Conservation (phyloP, 2,113 vertebrate species). For the Phaethornis superciliosus region DNA sequence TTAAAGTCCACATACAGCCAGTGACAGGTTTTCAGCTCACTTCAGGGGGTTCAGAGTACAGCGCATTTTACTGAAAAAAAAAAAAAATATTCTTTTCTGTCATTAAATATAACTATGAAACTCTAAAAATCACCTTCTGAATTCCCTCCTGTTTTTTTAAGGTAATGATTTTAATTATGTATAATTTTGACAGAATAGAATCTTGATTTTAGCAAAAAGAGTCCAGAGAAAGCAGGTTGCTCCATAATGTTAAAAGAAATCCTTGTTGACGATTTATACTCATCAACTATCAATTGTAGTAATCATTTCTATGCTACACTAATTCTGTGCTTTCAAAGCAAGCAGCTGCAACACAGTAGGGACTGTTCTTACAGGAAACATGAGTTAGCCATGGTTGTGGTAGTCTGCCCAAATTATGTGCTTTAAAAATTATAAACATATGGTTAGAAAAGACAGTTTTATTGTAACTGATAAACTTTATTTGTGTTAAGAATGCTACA, state of each 20-base stretch:
- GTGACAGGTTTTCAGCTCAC: not conserved
- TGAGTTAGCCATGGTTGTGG: not conserved
- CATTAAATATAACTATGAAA: not conserved
- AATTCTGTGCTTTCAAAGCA: not conserved
- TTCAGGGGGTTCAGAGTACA: not conserved
- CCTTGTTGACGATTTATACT: not conserved
- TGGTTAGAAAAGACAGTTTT: not conserved
- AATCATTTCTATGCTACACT: not conserved
- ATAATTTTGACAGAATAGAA: not conserved
- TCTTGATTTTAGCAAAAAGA: not conserved
- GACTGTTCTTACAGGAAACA: not conserved
- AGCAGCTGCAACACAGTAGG: not conserved
- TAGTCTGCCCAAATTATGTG: not conserved
- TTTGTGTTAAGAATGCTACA: not conserved
- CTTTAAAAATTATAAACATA: not conserved
- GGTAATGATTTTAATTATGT: not conserved
- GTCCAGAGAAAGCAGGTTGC: not conserved
- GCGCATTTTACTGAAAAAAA: not conserved
- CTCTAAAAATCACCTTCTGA: not conserved
- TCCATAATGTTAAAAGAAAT: not conserved
- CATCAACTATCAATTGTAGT: not conserved
- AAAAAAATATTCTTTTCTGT: not conserved
- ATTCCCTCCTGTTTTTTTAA: not conserved
- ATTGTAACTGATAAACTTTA: not conserved
- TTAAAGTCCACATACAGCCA: not conserved